These are phyloP conservation scores for Ectemnius continuus DNA, from an alignment of 2,888 invertebrate species.

Conservation along the genomic window DNA sequence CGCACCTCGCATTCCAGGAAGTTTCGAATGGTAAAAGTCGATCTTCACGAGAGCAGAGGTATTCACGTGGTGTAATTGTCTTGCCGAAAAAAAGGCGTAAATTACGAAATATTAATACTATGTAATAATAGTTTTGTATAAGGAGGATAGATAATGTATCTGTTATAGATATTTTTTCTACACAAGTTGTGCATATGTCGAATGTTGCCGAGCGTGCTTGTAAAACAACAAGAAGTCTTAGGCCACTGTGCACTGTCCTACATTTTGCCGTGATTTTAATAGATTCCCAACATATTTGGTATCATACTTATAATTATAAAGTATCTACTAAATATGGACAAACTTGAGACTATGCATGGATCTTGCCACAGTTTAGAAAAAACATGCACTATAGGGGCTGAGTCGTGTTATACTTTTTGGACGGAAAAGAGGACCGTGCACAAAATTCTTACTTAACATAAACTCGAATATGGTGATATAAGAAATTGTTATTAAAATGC, in stretches of 20 bases:
- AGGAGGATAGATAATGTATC: constrained; percentile 68
- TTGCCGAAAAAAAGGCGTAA: constrained; percentile 49
- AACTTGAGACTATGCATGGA: constrained; percentile 10
- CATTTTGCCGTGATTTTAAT: constrained; percentile 48
- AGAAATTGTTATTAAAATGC: constrained; percentile 53
- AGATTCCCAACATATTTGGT: constrained; percentile 35
- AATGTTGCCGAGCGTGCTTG: constrained; percentile 66
- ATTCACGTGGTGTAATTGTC: constrained; percentile 46
- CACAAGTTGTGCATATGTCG: constrained; percentile 68
- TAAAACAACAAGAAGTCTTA: constrained; percentile 61
- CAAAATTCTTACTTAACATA: constrained; percentile 48
- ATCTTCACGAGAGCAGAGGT: constrained; percentile 31
- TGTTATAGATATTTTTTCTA: constrained; percentile 73
- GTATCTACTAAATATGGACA: constrained; percentile 24
- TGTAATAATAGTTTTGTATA: constrained; percentile 70
- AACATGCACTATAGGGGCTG: constrained; percentile 9
- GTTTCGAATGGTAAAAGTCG: constrained; percentile 14
- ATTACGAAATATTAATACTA: constrained; percentile 63
- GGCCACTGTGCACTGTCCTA: constrained; percentile 65
- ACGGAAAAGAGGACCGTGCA: constrained; percentile 60
- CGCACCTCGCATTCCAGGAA: constrained; percentile 33
- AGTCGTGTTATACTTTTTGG: neutral
- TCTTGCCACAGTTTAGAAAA: constrained; percentile 24
- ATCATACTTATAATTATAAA: constrained; percentile 24
- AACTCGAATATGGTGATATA: constrained; percentile 50